phyloP scores from a whole-genome alignment of 2,113 vertebrate genomes.

The Antechinus stuartii region DNA sequence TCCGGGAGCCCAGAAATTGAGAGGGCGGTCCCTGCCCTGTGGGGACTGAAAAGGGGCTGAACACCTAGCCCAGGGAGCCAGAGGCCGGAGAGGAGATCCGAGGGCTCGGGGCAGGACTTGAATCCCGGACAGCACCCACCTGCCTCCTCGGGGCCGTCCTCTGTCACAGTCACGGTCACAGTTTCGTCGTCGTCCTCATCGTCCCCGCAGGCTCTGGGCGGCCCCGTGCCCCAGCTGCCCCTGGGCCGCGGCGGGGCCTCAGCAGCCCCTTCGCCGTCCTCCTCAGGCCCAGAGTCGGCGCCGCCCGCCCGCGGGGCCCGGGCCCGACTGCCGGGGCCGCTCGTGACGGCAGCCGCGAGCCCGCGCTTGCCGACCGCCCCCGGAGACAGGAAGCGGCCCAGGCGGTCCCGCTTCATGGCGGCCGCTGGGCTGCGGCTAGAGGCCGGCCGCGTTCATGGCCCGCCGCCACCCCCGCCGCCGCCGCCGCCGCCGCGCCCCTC shows the following conservation, averaged over 20 bases:
- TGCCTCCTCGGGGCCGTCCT: constrained; percentile 44
- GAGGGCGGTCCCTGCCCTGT: neutral
- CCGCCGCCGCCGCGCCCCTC: neutral
- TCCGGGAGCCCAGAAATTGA: no score
- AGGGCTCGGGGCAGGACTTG: neutral
- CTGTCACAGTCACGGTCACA: no score
- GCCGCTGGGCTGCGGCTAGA: constrained; percentile 53
- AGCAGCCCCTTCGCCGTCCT: neutral
- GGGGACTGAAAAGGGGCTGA: no score
- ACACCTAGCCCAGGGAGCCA: neutral
- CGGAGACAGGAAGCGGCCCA: constrained; percentile 78
- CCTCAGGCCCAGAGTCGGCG: constrained; percentile 13
- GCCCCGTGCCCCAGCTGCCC: constrained; percentile 18
- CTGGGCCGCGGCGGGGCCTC: constrained; percentile 1
- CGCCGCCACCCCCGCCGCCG: neutral
- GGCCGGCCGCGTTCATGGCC: constrained; percentile 7
- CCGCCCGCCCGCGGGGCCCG: neutral
- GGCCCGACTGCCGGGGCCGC: constrained; percentile 41
- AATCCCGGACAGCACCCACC: constrained; percentile 35
- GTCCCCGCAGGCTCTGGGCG: constrained; percentile 39
- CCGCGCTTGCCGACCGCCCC: constrained; percentile 56
- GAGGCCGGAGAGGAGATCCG: neutral
- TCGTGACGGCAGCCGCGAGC: constrained; percentile 13
- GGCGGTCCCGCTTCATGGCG: constrained; percentile 87
- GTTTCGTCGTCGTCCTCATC: neutral